Evolutionary conservation across 2,113 vertebrate genomes (phyloP), one percentile per base, ranked within the genome.

Genomic region (Setophaga petechia): DNA sequence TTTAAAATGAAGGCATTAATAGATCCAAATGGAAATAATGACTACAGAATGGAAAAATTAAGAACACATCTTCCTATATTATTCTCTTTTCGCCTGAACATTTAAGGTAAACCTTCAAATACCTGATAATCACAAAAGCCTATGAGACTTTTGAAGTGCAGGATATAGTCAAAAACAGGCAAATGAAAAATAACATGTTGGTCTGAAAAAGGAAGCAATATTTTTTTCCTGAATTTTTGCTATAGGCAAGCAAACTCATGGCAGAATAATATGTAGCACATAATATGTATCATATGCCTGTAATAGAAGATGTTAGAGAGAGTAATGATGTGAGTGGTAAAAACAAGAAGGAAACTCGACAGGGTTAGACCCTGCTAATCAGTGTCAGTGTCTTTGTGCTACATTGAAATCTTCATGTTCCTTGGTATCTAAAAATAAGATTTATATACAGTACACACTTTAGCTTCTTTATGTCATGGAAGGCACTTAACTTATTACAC

Each of bases 211-310:
- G 27, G 5, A 76, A 66, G 20, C 23, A 44, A 8, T 39, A 27
- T 8, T 76, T 79, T 89, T 20, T 83, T 41, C 59, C 55, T 72
- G 13, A 75, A 35, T 57, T 76, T 72, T 74, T 15, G 9, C 19
- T 63, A 18, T 7, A 76, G 28, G 17, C 44, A 76, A 72, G 18
- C 14, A 81, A 65, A 82, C 8, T 73, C 44, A 55, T 24, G 33
- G 13, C 3, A 3, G 5, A 31, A 6, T 49, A n/a, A 22, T n/a
- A 35, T 3, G 17, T 41, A 44, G 11, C 0, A 1, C n/a, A 7
- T 22, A 15, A 12, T 33, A 23, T 5, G 14, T 33, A 27, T 22
- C 1, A 1, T 23, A 16, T 73, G 6, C 44, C 35, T 90, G 16
- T 55, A 80, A 43, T 9, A 47, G 11, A 14, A 69, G 14, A 11